These are phyloP conservation scores for Spisula subtruncata DNA, from an alignment of 2,888 invertebrate genomes.

Conservation along the genomic window DNA sequence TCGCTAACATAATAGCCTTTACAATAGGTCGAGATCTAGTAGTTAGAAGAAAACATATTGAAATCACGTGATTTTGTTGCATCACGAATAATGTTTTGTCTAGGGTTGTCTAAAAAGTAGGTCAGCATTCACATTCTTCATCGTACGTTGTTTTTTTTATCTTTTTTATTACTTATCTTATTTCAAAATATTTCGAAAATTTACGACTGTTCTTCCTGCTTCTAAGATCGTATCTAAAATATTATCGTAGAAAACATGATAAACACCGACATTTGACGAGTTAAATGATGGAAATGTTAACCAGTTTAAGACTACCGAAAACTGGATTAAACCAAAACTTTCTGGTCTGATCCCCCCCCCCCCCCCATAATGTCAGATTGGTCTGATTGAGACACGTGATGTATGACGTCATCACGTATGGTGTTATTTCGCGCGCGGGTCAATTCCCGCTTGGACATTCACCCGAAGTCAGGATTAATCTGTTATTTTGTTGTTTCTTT, in stretches of 20 bases:
- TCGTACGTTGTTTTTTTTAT: neutral
- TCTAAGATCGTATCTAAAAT: neutral
- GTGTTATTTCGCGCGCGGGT: neutral
- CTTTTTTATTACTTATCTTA: neutral
- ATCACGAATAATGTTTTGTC: neutral
- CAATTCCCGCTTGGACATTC: neutral
- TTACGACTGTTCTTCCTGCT: neutral
- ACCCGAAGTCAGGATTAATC: neutral
- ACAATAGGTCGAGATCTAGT: no score
- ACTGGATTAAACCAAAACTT: neutral
- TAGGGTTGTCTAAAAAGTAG: neutral
- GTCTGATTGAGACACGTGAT: neutral
- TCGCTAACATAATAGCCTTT: no score
- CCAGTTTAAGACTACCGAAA: neutral
- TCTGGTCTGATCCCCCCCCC: neutral
- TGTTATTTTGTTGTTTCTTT: no score
- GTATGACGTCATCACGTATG: neutral
- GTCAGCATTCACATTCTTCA: neutral
- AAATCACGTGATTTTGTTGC: neutral
- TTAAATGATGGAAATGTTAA: neutral
- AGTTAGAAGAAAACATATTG: no score
- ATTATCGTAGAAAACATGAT: neutral
- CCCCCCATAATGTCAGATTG: neutral
- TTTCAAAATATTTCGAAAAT: neutral
- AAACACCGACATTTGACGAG: neutral